Conservation (phyloP, 1,140 invertebrate species). For the Drosophila lacteicornis region DNA sequence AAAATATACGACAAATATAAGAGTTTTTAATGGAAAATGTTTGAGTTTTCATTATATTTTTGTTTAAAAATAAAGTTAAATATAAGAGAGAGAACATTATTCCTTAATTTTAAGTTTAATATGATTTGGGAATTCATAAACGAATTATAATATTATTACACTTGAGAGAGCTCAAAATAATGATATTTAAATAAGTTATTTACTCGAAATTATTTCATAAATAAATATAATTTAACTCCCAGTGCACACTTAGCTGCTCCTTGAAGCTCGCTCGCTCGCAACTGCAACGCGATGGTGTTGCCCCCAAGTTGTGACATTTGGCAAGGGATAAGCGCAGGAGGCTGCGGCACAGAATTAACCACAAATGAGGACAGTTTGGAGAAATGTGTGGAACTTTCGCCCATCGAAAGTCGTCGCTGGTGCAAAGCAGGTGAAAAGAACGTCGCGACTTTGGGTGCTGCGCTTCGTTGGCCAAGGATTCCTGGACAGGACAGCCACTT, state of each 20-base stretch:
- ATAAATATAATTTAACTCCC: neutral
- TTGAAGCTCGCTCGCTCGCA: neutral
- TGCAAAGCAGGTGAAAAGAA: constrained; percentile 45
- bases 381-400: constrained; percentile 50
- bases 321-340: constrained; percentile 41
- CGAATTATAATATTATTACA: too few relatives aligned
- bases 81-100: too few relatives aligned
- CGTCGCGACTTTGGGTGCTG: constrained; percentile 17
- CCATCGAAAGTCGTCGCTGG: constrained; percentile 42
- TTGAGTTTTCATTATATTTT: too few relatives aligned
- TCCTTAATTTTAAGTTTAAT: too few relatives aligned
- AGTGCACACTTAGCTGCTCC: constrained; percentile 49
- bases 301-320: constrained; percentile 49
- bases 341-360: constrained; percentile 63
- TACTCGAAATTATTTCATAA: neutral
- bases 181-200: neutral
- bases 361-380: constrained; percentile 65
- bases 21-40: too few relatives aligned
- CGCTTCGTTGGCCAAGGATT: constrained; percentile 46
- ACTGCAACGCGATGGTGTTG: constrained; percentile 37
- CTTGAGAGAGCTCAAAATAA: neutral
- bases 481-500: constrained; percentile 25
- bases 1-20: neutral
- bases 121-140: too few relatives aligned
- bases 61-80: too few relatives aligned